Evolutionary conservation across 1,140 invertebrate genomes (phyloP), one percentile per base, ranked within the genome.

Genomic region (Neodiprion pinetum): DNA sequence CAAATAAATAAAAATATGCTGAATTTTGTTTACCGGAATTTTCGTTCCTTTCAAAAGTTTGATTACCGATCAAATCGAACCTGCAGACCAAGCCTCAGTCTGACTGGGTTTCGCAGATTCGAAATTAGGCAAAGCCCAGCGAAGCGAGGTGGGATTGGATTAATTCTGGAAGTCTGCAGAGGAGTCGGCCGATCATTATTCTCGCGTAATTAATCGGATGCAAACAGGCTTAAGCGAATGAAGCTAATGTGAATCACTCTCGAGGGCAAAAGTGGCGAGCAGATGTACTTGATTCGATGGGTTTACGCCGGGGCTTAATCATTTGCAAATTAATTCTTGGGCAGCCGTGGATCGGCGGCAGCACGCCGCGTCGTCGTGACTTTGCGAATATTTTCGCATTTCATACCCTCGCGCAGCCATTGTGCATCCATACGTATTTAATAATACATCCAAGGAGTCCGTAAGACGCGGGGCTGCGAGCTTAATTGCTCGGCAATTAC

Each of bases 161-260:
- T 71, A 40, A 71, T 48, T 40, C 9, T 7, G 21, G 12, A 61
- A 40, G 28, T 5, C 28, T 40, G 28, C 28, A 40, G 28, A 40
- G 28, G 28, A 40, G 4, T 61, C 53, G 8, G 5, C 40, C 48
- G 70, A 47, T 47, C 70, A 48, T 71, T 71, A 71, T 71, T 71
- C 70, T 48, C 12, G 12, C 23, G 70, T 71, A 71, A 71, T 71
- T 71, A 71, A 71, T 71, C n/a, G 23, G n/a, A 71, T 71, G 70
- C 70, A 71, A 71, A 71, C 70, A 23, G 23, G 21, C 48, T 50
- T 71, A 71, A 71, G 21, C 23, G 70, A 71, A 71, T 71, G 21
- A 49, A 50, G 23, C 17, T 17, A 50, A 48, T 61, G 53, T 47
- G 48, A 50, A 47, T 71, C 40, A 14, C 40, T 69, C 67, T 47